A percentile compares a stretch with the other conserved stretches of the same genome.
Evolutionary conservation across 2,113 vertebrate species (phyloP).

Genomic region (Plecotus auritus): DNA sequence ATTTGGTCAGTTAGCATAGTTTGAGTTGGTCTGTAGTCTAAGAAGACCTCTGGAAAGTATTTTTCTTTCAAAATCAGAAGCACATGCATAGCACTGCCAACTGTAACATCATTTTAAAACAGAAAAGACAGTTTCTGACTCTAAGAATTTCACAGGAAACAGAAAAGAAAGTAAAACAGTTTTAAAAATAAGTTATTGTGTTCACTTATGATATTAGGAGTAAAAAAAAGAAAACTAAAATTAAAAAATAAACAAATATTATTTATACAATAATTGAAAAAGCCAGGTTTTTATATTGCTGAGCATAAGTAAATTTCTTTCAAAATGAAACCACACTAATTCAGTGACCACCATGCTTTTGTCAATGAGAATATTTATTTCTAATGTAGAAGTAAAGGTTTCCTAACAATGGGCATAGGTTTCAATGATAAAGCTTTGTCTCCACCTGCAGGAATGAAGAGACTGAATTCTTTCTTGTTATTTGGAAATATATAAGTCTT

Average conservation of each 20-base stretch:
- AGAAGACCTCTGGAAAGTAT: not conserved
- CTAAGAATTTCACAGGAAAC: not conserved
- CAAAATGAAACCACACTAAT: not conserved
- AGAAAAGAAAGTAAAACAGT: not conserved
- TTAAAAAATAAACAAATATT: not conserved
- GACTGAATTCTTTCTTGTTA: not conserved
- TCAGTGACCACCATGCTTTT: not conserved
- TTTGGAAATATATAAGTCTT: not conserved
- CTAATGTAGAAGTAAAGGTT: not conserved
- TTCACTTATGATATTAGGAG: not conserved
- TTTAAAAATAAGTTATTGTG: not conserved
- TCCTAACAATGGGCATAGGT: not conserved
- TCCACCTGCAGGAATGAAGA: conserved; percentile 70
- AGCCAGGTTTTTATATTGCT: not conserved
- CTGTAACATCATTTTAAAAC: not conserved
- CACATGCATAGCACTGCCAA: not conserved
- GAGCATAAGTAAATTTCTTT: not conserved
- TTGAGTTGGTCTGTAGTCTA: not conserved
- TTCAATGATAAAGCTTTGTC: conserved; percentile 60
- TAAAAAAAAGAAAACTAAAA: not conserved
- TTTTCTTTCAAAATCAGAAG: not conserved
- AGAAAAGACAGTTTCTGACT: not conserved
- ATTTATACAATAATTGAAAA: not conserved
- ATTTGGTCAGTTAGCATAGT: not conserved
- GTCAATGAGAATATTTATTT: not conserved